Conservation (phyloP, 1,140 invertebrate genomes). For the Apis cerana region DNA sequence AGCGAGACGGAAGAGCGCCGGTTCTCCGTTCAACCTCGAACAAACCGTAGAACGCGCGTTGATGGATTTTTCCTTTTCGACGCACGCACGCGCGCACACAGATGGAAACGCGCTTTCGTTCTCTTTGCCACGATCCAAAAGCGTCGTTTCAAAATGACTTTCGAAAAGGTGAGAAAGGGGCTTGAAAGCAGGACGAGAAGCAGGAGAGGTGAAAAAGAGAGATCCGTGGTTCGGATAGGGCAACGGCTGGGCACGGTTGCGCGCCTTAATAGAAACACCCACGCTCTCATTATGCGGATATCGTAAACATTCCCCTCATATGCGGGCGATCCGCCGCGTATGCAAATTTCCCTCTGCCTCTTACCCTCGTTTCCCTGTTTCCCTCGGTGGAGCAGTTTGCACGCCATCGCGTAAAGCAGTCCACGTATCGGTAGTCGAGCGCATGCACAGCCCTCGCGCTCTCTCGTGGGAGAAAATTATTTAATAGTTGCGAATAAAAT, state of each 20-base stretch:
- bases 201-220: not conserved
- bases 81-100: too few species aligned
- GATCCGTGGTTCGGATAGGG: conserved; percentile 57
- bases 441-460: not conserved
- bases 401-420: conserved; percentile 66
- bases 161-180: too few species aligned
- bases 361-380: conserved; percentile 31
- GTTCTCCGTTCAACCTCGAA: not conserved
- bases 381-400: conserved; percentile 56
- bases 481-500: too few species aligned
- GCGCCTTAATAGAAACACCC: conserved; percentile 69
- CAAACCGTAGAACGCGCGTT: too few species aligned
- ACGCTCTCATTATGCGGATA: conserved; percentile 70
- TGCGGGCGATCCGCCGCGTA: conserved; percentile 56
- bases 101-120: too few species aligned
- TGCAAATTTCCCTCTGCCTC: conserved; percentile 60
- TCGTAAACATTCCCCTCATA: conserved; percentile 68
- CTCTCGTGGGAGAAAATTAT: too few species aligned
- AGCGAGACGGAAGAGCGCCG: not conserved
- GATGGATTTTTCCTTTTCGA: too few species aligned
- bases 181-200: too few species aligned
- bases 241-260: conserved; percentile 29
- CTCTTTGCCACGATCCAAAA: too few species aligned
- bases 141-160: too few species aligned
- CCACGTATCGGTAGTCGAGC: not conserved